phyloP scores from a whole-genome alignment of 92 coral and sea anemone genomes.

The Pocillopora grandis region DNA sequence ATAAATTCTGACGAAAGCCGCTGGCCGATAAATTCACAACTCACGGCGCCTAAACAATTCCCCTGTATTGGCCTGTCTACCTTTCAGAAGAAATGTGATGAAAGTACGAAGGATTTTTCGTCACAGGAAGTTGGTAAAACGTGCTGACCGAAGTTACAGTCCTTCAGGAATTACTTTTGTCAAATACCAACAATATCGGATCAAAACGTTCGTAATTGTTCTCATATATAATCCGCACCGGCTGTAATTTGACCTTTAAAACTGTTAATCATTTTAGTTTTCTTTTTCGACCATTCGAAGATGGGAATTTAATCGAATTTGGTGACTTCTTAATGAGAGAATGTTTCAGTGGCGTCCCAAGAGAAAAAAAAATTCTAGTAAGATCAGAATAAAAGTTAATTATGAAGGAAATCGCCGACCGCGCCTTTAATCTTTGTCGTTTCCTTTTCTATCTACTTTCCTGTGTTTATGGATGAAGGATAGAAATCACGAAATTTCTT shows the following conservation, averaged over 20 bases:
- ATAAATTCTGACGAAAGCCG: conserved; percentile 9
- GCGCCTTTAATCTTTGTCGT: not conserved
- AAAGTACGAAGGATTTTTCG: no score
- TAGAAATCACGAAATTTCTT: not conserved
- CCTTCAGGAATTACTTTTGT: no score
- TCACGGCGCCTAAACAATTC: conserved; percentile 16
- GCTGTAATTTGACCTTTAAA: not conserved
- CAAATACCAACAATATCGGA: no score
- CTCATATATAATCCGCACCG: no score
- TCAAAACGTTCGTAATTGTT: no score
- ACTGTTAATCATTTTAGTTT: not conserved
- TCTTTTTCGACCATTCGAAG: not conserved
- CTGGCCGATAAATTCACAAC: conserved; percentile 14
- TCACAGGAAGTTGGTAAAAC: no score
- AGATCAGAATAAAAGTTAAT: conserved; percentile 2
- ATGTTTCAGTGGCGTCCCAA: not conserved
- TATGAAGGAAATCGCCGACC: not conserved
- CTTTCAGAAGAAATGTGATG: no score
- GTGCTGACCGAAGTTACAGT: no score
- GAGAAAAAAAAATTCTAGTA: not conserved
- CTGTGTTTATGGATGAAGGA: not conserved
- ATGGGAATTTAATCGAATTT: not conserved
- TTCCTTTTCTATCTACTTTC: not conserved
- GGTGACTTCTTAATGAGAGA: not conserved
- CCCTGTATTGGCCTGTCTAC: no score